Evolutionary conservation across 37 sponge, comb jelly and placozoan genomes (phyloP).

Genomic region (Beroe forskalii): DNA sequence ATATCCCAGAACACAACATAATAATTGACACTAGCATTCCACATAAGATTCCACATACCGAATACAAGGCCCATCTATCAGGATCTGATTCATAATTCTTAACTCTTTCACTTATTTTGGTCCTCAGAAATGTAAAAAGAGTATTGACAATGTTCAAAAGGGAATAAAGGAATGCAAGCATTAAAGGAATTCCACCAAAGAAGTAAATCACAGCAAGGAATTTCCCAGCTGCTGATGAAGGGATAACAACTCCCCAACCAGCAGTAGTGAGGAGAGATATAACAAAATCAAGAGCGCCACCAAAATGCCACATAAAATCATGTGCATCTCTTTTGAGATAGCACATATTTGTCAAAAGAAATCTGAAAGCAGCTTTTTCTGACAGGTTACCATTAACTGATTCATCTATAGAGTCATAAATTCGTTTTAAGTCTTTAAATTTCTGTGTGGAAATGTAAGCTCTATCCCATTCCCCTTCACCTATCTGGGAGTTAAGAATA

Average conservation of each 20-base stretch:
- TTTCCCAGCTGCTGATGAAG: not conserved
- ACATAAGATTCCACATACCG: not conserved
- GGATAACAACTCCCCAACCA: slow-evolving; percentile 41
- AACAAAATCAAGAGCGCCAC: slow-evolving; percentile 34
- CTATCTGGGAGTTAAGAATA: not conserved
- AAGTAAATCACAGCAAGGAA: not conserved
- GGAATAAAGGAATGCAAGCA: not conserved
- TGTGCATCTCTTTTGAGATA: not conserved
- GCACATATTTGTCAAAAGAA: not conserved
- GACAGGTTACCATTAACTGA: not conserved
- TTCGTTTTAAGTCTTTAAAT: not conserved
- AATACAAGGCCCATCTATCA: slow-evolving; percentile 6
- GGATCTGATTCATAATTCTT: not conserved
- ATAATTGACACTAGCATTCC: not conserved
- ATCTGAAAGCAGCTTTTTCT: not conserved
- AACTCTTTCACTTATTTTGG: not conserved
- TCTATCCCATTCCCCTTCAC: slow-evolving; percentile 17
- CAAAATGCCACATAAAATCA: slow-evolving; percentile 49
- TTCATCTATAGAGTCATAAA: not conserved
- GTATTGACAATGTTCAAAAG: slow-evolving; percentile 7
- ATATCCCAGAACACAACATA: not conserved
- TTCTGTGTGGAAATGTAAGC: not conserved
- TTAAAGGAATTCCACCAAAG: slow-evolving; percentile 29
- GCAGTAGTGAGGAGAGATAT: slow-evolving; percentile 20
- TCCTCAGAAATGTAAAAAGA: not conserved